Evolutionary conservation across 2,797 vertebrate species (phyloP), one percentile per base, ranked within the genome.

Genomic region (Capromys pilorides): DNA sequence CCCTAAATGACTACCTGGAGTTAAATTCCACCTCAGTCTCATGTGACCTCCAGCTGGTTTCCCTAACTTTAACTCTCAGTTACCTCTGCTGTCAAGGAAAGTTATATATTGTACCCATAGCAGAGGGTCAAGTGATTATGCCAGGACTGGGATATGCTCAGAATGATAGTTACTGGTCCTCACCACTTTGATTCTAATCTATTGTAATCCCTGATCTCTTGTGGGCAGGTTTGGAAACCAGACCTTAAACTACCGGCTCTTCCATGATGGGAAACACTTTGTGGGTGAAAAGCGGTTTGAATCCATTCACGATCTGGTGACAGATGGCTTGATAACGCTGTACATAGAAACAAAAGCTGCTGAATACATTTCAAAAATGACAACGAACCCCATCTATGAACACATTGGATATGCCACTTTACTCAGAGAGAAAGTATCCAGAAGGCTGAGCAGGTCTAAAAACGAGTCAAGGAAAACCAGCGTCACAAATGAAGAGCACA

Each of bases 361-460:
- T 0, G 99, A 99, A 97, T 99, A 99, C 98, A 99, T 99, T 81
- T 99, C 99, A 95, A 99, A 99, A 98, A 99, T 99, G 99, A 99
- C 99, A 94, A 99, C 99, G 14, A 99, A 99, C 97, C 99, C 99
- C 91, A 99, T 99, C 98, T 99, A 99, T 39, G 99, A 99, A 95
- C 99, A 99, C 96, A 98, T 99, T 26, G 99, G 99, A 87, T 99
- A 99, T 26, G 99, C 99, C 39, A 99, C 99, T n/a, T 98, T 99
- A 91, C 99, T 99, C 94, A 98, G 99, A 98, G 99, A 99, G 97
- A 99, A 99, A 96, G 99, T 99, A 86, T 99, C 99, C 96, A 98
- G 99, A 81, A 98, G 99, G 95, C 98, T 99, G 97, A 99, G 98
- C 98, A 98, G 98, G 51, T 98, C 98, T 11, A 99, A 98, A 97